Percentiles rank a stretch among this genome's conserved stretches.
phyloP scores from a whole-genome alignment of 1,140 invertebrate genomes.

The Trachelipus rathkii region DNA sequence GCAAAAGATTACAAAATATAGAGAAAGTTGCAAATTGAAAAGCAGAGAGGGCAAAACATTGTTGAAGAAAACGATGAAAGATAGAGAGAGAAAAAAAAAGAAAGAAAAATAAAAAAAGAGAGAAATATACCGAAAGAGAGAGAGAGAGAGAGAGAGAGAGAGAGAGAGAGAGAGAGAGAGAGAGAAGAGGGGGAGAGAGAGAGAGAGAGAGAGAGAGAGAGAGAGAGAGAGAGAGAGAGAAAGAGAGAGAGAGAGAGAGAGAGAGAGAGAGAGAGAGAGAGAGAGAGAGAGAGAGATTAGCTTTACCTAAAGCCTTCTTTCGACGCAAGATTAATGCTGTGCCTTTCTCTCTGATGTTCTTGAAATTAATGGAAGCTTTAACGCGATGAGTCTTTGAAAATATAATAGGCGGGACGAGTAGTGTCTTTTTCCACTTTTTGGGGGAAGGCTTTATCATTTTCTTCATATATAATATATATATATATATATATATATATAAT shows the following conservation, averaged over 20 bases:
- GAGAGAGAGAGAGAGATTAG: not conserved
- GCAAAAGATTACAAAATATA: too few species aligned
- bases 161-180: not conserved
- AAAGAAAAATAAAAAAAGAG: too few species aligned
- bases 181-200: not conserved
- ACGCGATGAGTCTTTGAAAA: conserved; percentile 7
- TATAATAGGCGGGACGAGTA: not conserved
- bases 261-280: not conserved
- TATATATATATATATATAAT: conserved; percentile 11
- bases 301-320: conserved; percentile 3
- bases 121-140: not conserved
- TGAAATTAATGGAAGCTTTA: conserved; percentile 7
- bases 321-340: conserved; percentile 1
- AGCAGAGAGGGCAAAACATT: too few species aligned
- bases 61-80: too few species aligned
- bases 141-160: not conserved
- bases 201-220: not conserved
- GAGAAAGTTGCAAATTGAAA: too few species aligned
- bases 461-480: not conserved
- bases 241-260: not conserved
- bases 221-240: conserved; percentile 3
- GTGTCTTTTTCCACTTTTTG: not conserved
- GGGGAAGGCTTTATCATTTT: too few species aligned
- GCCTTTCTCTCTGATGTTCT: not conserved
- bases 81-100: too few species aligned